A percentile compares a stretch with the other conserved stretches of the same genome.
phyloP scores from a whole-genome alignment of 1,140 invertebrate species.

The Agrypnia vestita region DNA sequence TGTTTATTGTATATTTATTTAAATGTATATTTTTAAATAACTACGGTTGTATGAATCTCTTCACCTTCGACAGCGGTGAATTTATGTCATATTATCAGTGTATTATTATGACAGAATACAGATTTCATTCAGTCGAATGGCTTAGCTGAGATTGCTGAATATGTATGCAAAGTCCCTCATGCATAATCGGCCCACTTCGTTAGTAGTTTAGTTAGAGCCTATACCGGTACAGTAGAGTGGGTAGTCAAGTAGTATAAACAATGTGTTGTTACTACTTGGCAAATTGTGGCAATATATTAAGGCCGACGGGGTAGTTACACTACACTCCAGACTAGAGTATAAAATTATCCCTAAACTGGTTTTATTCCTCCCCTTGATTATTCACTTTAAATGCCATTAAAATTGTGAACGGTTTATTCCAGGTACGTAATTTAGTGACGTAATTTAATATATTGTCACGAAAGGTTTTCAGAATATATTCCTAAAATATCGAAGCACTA shows the following conservation, averaged over 20 bases:
- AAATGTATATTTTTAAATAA: no score
- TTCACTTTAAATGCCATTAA: conserved; percentile 8
- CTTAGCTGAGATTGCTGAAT: conserved; percentile 29
- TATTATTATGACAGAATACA: conserved; percentile 19
- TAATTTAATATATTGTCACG: no score
- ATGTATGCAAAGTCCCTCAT: conserved; percentile 24
- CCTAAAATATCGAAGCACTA: no score
- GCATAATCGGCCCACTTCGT: conserved; percentile 36
- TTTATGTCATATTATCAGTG: conserved; percentile 18
- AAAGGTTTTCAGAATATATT: no score
- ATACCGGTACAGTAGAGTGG: no score
- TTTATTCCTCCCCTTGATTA: conserved; percentile 14
- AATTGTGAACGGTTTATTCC: no score
- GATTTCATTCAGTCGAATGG: conserved; percentile 14
- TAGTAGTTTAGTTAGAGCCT: conserved; percentile 2
- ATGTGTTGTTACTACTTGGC: background rate
- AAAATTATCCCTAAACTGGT: conserved; percentile 15
- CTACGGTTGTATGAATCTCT: no score
- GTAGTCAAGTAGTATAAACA: no score
- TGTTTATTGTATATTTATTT: no score
- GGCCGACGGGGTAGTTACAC: background rate
- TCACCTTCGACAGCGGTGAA: background rate
- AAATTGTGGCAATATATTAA: conserved; percentile 10
- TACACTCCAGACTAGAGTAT: background rate
- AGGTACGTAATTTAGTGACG: no score